Percentiles rank a stretch among this genome's conserved stretches.
Evolutionary conservation across 2,888 invertebrate genomes (phyloP).

Genomic region (Polyommatus iphigenia): DNA sequence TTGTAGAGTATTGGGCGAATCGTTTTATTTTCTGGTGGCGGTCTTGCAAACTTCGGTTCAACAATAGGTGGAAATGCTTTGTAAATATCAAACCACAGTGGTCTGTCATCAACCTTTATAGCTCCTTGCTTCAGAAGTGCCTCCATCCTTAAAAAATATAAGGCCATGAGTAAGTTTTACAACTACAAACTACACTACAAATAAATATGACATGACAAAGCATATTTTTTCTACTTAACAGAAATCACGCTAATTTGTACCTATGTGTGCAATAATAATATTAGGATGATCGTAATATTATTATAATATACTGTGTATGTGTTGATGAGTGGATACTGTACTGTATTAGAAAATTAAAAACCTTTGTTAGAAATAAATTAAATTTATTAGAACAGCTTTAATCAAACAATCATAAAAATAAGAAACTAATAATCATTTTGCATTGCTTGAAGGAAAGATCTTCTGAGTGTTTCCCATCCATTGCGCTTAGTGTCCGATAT

Average conservation of each 20-base stretch:
- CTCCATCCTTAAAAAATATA: conserved; percentile 80
- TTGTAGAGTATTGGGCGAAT: conserved; percentile 88
- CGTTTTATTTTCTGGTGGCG: conserved; percentile 78
- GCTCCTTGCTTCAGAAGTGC: conserved; percentile 90
- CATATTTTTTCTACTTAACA: neutral
- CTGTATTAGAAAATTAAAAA: neutral
- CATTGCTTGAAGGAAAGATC: conserved; percentile 65
- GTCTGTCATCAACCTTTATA: conserved; percentile 89
- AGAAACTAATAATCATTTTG: conserved; percentile 59
- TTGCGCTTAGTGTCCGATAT: conserved; percentile 63
- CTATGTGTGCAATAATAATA: neutral
- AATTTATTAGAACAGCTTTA: neutral
- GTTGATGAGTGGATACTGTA: neutral
- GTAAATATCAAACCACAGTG: conserved; percentile 96
- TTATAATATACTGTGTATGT: neutral
- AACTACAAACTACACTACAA: too few species aligned
- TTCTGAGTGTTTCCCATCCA: conserved; percentile 61
- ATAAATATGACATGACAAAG: neutral
- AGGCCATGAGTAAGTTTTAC: neutral
- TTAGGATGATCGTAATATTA: neutral
- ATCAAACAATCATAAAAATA: conserved; percentile 37
- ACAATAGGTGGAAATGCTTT: conserved; percentile 92
- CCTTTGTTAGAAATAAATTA: neutral
- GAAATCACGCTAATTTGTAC: neutral
- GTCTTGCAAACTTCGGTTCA: conserved; percentile 88